Evolutionary conservation across 2,113 vertebrate genomes (phyloP), one percentile per base, ranked within the genome.

Genomic region (Callospermophilus lateralis): DNA sequence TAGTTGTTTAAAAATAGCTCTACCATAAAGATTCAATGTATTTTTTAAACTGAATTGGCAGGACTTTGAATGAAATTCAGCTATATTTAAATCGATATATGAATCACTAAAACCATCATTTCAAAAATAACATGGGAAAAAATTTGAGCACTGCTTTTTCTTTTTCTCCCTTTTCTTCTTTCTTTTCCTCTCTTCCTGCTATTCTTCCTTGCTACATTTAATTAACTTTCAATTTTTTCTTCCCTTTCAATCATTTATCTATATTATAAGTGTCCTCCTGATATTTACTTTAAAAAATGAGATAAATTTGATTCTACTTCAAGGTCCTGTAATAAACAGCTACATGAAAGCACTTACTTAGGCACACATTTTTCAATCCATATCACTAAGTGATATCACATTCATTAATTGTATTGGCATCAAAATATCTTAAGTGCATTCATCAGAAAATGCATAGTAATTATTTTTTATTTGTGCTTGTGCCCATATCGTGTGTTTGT

Each of bases 401-500:
- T 37, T 70, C 4, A 17, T 51, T 61, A 6, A 79, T 78, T 86
- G 10, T 45, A 51, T 37, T 89, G 24, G n/a, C 55, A 39, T 12
- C 3, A 39, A 12, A 73, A 55, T 85, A 63, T 30, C 4, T 32
- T 76, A 87, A 61, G 26, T 28, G 3, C 4, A 45, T 87, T 79
- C 81, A 0, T 55, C 20, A 73, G 1, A 73, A 39, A 61, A 0
- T 37, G 61, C 3, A 78, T 3, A 70, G 28, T 68, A 20, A 1
- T 91, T 15, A 15, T 87, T 0, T 1, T 45, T 45, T 37, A 6
- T 11, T 13, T 8, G 30, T 72, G 4, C 16, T 68, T 72, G 12
- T 28, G 2, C 61, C 2, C 0, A 4, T 28, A 8, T 67, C 19
- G 0, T 32, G 34, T 63, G 1, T 34, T 0, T 37, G 30, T n/a